Percentiles rank a stretch among this genome's conserved stretches.
Evolutionary conservation across 2,797 vertebrate genomes (phyloP).

Genomic region (Myotis daubentonii): DNA sequence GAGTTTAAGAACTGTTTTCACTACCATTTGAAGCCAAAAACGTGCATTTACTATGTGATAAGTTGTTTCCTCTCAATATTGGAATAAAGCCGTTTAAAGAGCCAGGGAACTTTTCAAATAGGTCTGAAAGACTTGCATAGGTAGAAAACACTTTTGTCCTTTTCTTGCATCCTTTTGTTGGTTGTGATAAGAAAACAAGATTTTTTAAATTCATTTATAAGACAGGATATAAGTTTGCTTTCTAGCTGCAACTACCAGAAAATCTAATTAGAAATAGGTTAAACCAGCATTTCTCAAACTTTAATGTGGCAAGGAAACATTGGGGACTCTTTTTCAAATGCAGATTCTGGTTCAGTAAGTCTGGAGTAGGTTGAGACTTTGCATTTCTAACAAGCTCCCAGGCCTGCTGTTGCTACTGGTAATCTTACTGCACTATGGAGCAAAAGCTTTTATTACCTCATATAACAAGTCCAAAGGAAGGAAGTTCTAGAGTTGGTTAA

Average conservation of each 20-base stretch:
- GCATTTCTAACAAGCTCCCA: conserved; percentile 1
- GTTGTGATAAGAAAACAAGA: conserved; percentile 25
- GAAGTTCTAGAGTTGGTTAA: neutral
- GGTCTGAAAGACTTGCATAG: conserved; percentile 19
- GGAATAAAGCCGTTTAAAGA: conserved; percentile 20
- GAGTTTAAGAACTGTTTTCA: conserved; percentile 49
- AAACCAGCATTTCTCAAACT: neutral
- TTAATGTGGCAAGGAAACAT: neutral
- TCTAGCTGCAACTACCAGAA: conserved; percentile 11
- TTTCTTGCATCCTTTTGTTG: conserved; percentile 46
- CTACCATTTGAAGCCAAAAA: neutral
- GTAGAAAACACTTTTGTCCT: conserved; percentile 39
- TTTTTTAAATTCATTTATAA: conserved; percentile 27
- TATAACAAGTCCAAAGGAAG: conserved; percentile 35
- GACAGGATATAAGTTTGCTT: conserved; percentile 30
- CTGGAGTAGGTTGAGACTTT: neutral
- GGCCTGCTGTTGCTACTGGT: neutral
- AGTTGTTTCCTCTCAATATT: conserved; percentile 25
- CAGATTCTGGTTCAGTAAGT: neutral
- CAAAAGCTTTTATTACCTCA: neutral
- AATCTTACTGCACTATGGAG: neutral
- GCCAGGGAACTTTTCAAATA: neutral
- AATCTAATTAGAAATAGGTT: conserved; percentile 43
- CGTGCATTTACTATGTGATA: neutral
- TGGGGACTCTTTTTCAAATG: neutral